Evolutionary conservation across 2,888 invertebrate species (phyloP), one percentile per base, ranked within the genome.

Genomic region (Esperia sulphurella): DNA sequence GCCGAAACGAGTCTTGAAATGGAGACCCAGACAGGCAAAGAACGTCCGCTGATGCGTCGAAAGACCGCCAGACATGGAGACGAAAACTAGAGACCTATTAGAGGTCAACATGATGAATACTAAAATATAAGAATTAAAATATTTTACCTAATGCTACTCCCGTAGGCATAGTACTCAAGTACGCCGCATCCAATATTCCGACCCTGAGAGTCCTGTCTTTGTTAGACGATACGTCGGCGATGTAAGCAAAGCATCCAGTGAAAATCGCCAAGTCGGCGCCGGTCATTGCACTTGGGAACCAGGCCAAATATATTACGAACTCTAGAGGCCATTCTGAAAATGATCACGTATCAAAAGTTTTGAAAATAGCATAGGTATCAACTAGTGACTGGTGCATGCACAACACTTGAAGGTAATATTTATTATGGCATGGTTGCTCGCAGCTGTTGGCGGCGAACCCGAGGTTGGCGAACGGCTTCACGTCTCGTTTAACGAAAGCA

Each of bases 181-280:
- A 95, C 62, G 94, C 93, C 0, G 94, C 92, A 68, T 97, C 97
- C 47, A 97, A 77, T 44, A 97, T 92, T 0, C 96, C 95, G 3
- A 97, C 94, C 51, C 97, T 87, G 14, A 95, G 72, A 0, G 97
- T 97, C 50, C 97, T 91, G 58, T 93, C 92, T 50, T 92, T 81
- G 1, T 92, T 60, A 0, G 93, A 91, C 0, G 96, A 93, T 14
- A 96, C 91, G 64, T 97, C 96, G 0, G 96, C 93, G 43, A 97
- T 91, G 71, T 97, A 97, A 0, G 95, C 91, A 68, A 95, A 95
- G 53, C 94, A 93, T 0, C 94, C 93, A 1, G 94, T 94, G 70
- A 96, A 96, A 58, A 96, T 95, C 0, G 95, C 94, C 37, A 96
- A 91, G 69, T 95, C 95, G 0, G 94, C 94, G 0, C 95, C 96